Conservation (phyloP, 30 jellyfish, hydroid and myxozoan species). For the Turritopsis rubra region DNA sequence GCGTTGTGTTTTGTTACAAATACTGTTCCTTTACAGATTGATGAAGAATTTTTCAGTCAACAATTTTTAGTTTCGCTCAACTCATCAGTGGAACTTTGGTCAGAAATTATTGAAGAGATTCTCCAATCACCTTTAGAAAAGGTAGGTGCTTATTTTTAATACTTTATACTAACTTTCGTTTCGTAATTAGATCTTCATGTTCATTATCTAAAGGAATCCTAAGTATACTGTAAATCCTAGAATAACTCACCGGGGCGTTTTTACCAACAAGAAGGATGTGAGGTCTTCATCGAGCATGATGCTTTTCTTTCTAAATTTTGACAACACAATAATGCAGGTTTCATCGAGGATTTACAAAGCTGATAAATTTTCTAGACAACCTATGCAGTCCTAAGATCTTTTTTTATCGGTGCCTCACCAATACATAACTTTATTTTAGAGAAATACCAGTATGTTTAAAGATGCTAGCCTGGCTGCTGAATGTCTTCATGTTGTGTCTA, state of each 20-base stretch:
- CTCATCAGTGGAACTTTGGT: slow-evolving; percentile 16
- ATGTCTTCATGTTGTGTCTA: background rate
- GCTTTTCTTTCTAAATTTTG: too few relatives aligned
- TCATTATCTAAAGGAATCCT: too few relatives aligned
- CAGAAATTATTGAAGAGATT: slow-evolving; percentile 5
- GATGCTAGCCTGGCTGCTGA: slow-evolving; percentile 20
- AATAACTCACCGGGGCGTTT: too few relatives aligned
- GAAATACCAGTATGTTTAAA: background rate
- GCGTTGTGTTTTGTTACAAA: background rate
- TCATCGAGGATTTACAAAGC: too few relatives aligned
- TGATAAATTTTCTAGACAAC: too few relatives aligned
- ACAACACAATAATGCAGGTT: too few relatives aligned
- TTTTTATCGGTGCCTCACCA: background rate
- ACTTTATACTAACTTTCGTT: too few relatives aligned
- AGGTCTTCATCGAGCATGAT: too few relatives aligned
- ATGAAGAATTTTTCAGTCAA: slow-evolving; percentile 2
- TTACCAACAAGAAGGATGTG: too few relatives aligned
- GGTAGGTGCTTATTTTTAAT: too few relatives aligned
- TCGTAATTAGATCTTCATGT: background rate
- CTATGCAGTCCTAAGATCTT: too few relatives aligned
- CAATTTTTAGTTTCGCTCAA: slow-evolving; percentile 2
- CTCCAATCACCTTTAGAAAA: background rate
- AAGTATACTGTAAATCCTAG: too few relatives aligned
- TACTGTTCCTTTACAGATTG: slow-evolving; percentile 3
- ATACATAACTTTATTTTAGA: background rate